These are phyloP conservation scores for Anguilla megastoma DNA, from an alignment of 2,797 vertebrate genomes.

Conservation along the genomic window DNA sequence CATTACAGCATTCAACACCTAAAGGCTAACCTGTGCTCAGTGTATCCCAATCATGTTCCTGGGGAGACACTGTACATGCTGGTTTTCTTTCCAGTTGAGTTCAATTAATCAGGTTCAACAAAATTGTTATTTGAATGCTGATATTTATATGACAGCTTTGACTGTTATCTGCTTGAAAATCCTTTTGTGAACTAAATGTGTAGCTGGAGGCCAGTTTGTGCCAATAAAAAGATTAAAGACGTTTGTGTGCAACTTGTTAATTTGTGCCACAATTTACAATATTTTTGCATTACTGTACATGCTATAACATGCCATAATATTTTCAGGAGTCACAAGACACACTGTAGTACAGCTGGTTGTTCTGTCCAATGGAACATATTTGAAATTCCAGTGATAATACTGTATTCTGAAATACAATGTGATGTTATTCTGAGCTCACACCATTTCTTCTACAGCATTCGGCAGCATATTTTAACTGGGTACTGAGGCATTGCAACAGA, in stretches of 20 bases:
- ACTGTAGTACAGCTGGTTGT: no score
- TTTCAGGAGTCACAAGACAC: no score
- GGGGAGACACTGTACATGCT: not conserved
- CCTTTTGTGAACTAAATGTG: slow-evolving; percentile 14
- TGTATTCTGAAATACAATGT: no score
- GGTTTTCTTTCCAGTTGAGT: slow-evolving; percentile 14
- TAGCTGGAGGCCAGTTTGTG: slow-evolving; percentile 23
- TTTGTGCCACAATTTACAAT: not conserved
- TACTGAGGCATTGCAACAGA: no score
- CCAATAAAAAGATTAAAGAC: slow-evolving; percentile 18
- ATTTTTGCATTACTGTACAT: not conserved
- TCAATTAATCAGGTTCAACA: not conserved
- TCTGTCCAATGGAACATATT: no score
- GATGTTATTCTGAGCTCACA: no score
- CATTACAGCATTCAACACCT: not conserved
- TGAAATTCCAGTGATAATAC: no score
- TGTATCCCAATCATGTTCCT: slow-evolving; percentile 13
- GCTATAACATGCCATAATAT: no score
- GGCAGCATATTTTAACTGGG: no score
- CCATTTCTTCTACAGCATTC: no score
- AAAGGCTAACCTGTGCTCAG: slow-evolving; percentile 7
- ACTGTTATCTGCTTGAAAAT: slow-evolving; percentile 12
- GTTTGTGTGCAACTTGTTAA: slow-evolving; percentile 9
- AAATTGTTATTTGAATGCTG: slow-evolving; percentile 4
- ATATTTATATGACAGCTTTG: not conserved